These are phyloP conservation scores for Beroe ovata DNA, from an alignment of 37 sponge, comb jelly and placozoan species.

Conservation along the genomic window DNA sequence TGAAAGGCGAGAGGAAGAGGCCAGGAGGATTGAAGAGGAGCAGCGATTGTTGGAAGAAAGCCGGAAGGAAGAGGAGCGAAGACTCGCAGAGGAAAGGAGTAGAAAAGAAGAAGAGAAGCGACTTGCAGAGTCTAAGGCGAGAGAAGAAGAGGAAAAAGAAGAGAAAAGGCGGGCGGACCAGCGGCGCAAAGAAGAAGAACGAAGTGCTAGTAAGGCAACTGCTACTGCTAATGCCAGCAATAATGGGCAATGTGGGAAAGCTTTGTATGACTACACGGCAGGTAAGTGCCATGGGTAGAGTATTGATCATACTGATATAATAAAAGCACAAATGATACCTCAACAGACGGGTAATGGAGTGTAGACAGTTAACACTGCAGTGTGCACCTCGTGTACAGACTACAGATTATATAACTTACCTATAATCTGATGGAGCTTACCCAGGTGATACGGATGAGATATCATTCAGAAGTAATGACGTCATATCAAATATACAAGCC, in stretches of 20 bases:
- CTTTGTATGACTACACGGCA: constrained; percentile 44
- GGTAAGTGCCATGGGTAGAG: constrained; percentile 4
- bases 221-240: neutral
- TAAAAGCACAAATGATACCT: no score
- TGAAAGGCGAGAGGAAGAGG: neutral
- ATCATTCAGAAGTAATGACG: constrained; percentile 13
- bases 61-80: neutral
- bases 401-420: no score
- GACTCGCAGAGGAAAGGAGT: constrained; percentile 1
- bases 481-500: constrained; percentile 1
- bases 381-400: no score
- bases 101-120: neutral
- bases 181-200: neutral
- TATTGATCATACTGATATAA: no score
- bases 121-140: neutral
- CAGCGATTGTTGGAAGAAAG: neutral
- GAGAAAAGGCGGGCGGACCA: neutral
- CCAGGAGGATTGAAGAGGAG: neutral
- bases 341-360: no score
- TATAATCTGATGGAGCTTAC: no score
- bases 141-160: neutral
- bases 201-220: neutral
- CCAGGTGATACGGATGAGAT: constrained; percentile 42
- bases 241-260: neutral
- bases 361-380: no score